A percentile compares a stretch with the other conserved stretches of the same genome.
Evolutionary conservation across 2,113 vertebrate species (phyloP).

Genomic region (Sphyrna mokarran): DNA sequence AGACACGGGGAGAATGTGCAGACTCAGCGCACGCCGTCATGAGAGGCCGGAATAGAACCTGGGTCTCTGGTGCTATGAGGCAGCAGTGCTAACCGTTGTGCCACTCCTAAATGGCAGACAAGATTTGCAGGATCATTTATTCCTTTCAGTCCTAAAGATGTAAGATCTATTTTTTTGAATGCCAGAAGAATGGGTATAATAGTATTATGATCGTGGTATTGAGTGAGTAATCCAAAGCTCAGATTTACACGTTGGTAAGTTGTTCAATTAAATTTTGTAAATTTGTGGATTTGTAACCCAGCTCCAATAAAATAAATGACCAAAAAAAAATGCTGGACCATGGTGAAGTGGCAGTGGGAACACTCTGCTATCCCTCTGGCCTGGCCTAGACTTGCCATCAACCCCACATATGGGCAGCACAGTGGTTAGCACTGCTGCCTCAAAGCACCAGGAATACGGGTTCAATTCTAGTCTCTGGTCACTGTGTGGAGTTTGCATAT

Average conservation of each 20-base stretch:
- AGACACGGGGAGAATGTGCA: too few species aligned
- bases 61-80: too few species aligned
- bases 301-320: not conserved
- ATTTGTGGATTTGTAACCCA: not conserved
- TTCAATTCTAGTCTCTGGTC: too few species aligned
- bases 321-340: not conserved
- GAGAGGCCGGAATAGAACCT: too few species aligned
- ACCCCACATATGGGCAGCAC: not conserved
- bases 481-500: too few species aligned
- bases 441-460: too few species aligned
- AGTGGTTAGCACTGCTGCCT: too few species aligned
- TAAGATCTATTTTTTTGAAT: not conserved
- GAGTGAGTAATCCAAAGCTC: not conserved
- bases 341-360: not conserved
- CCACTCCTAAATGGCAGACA: slow-evolving; percentile 46
- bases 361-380: not conserved
- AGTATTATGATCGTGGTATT: not conserved
- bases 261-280: not conserved
- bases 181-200: not conserved
- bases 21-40: too few species aligned
- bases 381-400: not conserved
- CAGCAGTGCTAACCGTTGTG: too few species aligned
- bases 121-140: slow-evolving; percentile 32
- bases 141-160: not conserved
- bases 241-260: not conserved